phyloP scores from a whole-genome alignment of 2,888 invertebrate species.

The Ferrisia virgata region DNA sequence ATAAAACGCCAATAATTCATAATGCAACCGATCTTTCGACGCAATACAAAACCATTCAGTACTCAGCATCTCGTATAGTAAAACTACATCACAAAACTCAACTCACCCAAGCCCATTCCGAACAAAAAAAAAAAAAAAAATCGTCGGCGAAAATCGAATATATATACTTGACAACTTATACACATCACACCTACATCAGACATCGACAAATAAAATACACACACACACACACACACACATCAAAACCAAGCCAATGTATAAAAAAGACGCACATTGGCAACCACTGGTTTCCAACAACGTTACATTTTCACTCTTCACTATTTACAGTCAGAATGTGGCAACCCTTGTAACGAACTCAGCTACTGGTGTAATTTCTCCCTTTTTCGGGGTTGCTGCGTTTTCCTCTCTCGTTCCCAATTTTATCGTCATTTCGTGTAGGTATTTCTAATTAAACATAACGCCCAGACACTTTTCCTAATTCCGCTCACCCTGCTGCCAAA shows the following conservation, averaged over 20 bases:
- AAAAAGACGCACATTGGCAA: neutral
- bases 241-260: neutral
- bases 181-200: too few species aligned
- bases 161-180: too few species aligned
- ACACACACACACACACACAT: neutral
- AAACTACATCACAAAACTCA: too few species aligned
- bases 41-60: too few species aligned
- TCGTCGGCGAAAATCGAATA: too few species aligned
- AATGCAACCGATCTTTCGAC: too few species aligned
- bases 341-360: slow-evolving; percentile 39
- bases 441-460: slow-evolving; percentile 45
- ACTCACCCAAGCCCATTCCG: too few species aligned
- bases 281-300: slow-evolving; percentile 11
- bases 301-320: slow-evolving; percentile 37
- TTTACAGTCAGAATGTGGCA: slow-evolving; percentile 41
- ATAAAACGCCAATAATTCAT: too few species aligned
- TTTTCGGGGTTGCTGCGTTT: slow-evolving; percentile 17
- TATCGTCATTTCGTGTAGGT: slow-evolving; percentile 44
- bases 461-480: slow-evolving; percentile 42
- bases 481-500: slow-evolving; percentile 11
- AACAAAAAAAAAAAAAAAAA: too few species aligned
- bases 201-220: neutral
- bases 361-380: slow-evolving; percentile 39
- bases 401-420: slow-evolving; percentile 38
- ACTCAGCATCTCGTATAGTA: too few species aligned